phyloP scores from a whole-genome alignment of 1,140 invertebrate genomes.

The Mactra quadrangularis region DNA sequence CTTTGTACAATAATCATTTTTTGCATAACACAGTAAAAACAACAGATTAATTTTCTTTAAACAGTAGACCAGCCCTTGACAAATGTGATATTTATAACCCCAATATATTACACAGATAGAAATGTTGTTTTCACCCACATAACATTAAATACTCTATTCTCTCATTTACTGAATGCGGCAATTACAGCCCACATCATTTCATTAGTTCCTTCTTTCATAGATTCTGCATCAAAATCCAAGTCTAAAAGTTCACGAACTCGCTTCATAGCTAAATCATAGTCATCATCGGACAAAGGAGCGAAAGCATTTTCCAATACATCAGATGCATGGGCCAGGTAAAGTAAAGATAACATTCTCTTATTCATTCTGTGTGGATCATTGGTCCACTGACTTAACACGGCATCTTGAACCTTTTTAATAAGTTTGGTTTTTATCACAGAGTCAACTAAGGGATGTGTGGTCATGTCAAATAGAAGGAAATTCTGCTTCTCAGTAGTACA shows the following conservation, averaged over 20 bases:
- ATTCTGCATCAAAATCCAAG: slow-evolving; percentile 97
- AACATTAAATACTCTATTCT: background rate
- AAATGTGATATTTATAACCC: no score
- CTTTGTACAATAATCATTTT: no score
- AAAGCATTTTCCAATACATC: slow-evolving; percentile 99
- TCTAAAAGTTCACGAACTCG: slow-evolving; percentile 97
- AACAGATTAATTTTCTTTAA: no score
- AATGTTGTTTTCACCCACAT: background rate
- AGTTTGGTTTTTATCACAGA: slow-evolving; percentile 97
- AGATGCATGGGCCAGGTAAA: slow-evolving; percentile 98
- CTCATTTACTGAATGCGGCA: slow-evolving; percentile 97
- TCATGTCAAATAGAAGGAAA: slow-evolving; percentile 99
- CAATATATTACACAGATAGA: slow-evolving; percentile 11
- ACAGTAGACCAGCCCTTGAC: no score
- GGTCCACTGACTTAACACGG: slow-evolving; percentile 97
- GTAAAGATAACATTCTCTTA: slow-evolving; percentile 94
- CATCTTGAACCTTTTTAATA: slow-evolving; percentile 98
- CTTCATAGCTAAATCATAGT: slow-evolving; percentile 99
- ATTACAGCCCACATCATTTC: slow-evolving; percentile 99
- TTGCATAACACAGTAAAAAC: no score
- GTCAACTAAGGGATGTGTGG: slow-evolving; percentile 99
- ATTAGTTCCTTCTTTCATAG: slow-evolving; percentile 87
- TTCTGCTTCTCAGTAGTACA: slow-evolving; percentile 99
- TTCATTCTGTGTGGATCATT: slow-evolving; percentile 99
- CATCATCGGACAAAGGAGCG: slow-evolving; percentile 98